These are phyloP conservation scores for Natrix natrix DNA, from an alignment of 2,797 vertebrate genomes.

Conservation along the genomic window DNA sequence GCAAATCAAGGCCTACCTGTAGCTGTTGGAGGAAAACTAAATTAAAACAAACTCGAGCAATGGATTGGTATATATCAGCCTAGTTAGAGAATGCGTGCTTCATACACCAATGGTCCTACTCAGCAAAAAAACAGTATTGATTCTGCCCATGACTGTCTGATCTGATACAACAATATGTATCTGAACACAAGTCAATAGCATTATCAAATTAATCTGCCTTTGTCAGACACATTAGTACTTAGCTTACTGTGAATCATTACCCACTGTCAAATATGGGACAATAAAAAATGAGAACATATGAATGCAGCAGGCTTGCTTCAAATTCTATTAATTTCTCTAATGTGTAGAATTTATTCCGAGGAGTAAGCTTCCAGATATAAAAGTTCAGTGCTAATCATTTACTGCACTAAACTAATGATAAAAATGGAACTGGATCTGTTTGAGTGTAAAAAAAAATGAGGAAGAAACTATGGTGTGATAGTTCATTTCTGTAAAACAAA, in stretches of 20 bases:
- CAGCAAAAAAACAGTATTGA: not conserved
- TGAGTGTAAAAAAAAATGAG: constrained; percentile 26
- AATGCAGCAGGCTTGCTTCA: not conserved
- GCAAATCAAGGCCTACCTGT: not conserved
- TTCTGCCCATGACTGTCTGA: not conserved
- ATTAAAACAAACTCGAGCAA: not conserved
- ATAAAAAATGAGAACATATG: constrained; percentile 26
- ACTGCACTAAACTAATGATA: not conserved
- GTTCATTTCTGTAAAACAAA: constrained; percentile 48
- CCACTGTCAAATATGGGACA: not conserved
- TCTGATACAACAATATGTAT: not conserved
- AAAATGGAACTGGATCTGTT: constrained; percentile 25
- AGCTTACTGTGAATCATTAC: constrained; percentile 21
- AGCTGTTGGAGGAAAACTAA: not conserved
- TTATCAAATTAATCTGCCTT: constrained; percentile 34
- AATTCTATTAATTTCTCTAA: not conserved
- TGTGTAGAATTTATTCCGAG: constrained; percentile 8
- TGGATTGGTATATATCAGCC: not conserved
- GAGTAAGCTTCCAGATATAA: constrained; percentile 12
- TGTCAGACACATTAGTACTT: constrained; percentile 14
- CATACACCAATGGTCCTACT: not conserved
- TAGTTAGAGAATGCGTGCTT: not conserved
- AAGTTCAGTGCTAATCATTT: constrained; percentile 40
- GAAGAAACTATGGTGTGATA: constrained; percentile 26
- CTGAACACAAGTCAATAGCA: not conserved